These are phyloP conservation scores for Tetraodon nigroviridis DNA, from an alignment of 2,113 vertebrate genomes.

Conservation along the genomic window DNA sequence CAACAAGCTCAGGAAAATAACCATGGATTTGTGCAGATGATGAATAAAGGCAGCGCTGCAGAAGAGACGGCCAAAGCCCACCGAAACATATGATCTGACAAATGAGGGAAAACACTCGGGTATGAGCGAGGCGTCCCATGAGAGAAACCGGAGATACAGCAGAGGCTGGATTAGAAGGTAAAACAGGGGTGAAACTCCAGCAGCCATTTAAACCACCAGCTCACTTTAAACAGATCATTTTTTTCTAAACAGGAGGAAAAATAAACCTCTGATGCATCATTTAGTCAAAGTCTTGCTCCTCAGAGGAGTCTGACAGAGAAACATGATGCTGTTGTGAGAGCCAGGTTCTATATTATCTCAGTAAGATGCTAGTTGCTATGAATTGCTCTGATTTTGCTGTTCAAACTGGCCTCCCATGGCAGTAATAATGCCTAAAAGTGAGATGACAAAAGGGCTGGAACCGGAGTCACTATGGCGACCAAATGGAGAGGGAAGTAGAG, in stretches of 20 bases:
- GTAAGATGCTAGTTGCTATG: too few species aligned
- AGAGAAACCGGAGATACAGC: constrained; percentile 1
- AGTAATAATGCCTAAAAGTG: too few species aligned
- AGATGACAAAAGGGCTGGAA: too few species aligned
- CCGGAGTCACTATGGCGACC: neutral
- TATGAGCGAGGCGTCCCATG: neutral
- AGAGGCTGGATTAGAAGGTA: constrained; percentile 1
- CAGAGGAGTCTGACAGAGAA: too few species aligned
- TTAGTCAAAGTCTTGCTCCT: too few species aligned
- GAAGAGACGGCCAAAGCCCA: neutral
- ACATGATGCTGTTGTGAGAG: too few species aligned
- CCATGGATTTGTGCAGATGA: neutral
- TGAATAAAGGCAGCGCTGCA: too few species aligned
- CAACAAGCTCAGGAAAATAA: too few species aligned
- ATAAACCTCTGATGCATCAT: constrained; percentile 17
- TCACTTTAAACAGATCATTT: neutral
- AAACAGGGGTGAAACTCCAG: constrained; percentile 8
- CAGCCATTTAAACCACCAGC: constrained; percentile 13
- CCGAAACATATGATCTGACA: neutral
- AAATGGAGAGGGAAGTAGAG: constrained; percentile 20
- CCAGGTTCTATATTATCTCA: too few species aligned
- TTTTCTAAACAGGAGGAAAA: constrained; percentile 14
- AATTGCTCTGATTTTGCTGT: too few species aligned
- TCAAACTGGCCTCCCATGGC: too few species aligned
- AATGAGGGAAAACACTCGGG: constrained; percentile 7